Percentiles rank a stretch among this genome's conserved stretches.
These are phyloP conservation scores for Scelioninae gen. 1 DNA, from an alignment of 2,888 invertebrate genomes.

Conservation along the genomic window DNA sequence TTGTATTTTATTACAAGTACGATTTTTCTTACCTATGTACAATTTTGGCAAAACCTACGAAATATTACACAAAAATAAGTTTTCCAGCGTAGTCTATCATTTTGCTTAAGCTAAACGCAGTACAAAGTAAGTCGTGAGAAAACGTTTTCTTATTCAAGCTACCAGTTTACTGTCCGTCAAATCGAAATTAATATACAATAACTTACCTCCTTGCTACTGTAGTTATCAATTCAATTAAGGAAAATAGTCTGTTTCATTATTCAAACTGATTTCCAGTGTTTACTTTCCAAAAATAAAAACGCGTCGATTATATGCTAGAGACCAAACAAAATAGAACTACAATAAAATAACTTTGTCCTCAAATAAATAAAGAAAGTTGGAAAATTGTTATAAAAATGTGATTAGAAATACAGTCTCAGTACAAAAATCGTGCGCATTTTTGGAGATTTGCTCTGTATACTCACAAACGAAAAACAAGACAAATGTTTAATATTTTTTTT, in stretches of 20 bases:
- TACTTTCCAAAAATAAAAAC: too few relatives aligned
- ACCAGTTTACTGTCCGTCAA: constrained; percentile 44
- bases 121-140: constrained; percentile 75
- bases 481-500: constrained; percentile 48
- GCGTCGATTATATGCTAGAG: too few relatives aligned
- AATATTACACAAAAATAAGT: constrained; percentile 82
- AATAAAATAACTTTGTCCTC: too few relatives aligned
- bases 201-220: constrained; percentile 24
- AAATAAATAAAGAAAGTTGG: too few relatives aligned
- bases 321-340: too few relatives aligned
- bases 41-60: constrained; percentile 79
- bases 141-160: constrained; percentile 57
- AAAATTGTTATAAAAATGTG: too few relatives aligned
- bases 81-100: constrained; percentile 72
- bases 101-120: constrained; percentile 74
- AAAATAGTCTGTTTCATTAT: too few relatives aligned
- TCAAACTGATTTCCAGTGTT: too few relatives aligned
- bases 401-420: too few relatives aligned
- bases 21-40: constrained; percentile 80
- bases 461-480: constrained; percentile 69
- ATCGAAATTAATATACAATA: constrained; percentile 40
- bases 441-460: constrained; percentile 69
- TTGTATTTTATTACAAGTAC: constrained; percentile 82
- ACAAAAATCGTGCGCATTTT: neutral
- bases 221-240: too few relatives aligned